Evolutionary conservation across 2,888 invertebrate species (phyloP), one percentile per base, ranked within the genome.

Genomic region (Ernsta delagoae): DNA sequence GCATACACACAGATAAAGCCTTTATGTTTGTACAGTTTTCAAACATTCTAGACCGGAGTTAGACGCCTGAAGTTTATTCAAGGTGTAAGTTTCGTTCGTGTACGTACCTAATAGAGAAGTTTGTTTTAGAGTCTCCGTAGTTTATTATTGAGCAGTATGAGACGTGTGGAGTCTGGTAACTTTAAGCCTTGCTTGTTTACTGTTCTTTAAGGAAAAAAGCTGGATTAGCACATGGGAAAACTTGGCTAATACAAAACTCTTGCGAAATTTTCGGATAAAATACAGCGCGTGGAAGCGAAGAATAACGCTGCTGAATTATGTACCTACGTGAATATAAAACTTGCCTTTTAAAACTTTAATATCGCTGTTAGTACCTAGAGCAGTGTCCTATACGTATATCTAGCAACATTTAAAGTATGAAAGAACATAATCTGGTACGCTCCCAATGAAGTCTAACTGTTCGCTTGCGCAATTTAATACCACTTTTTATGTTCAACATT

Each of bases 61-160:
- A 81, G 81, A 78, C 74, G 77, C 71, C 68, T 72, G 62, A 71
- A 79, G 84, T 86, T 83, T 81, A 82, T 79, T 78, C 78, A 78
- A 85, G 82, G 86, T 85, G 83, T 83, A 89, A 88, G 85, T 88
- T 90, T 83, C 77, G 77, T 78, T 78, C 76, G 75, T 80, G 80
- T 75, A 75, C 74, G 78, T 83, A 75, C 74, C 77, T 83, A 87
- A 87, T 83, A 86, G 81, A 80, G 80, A 87, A 90, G 88, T 89
- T 89, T 79, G 83, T 81, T 84, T 76, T 75, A 74, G 74, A 82
- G 85, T 80, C 82, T 76, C 75, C 72, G 70, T 73, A 78, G 80
- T 85, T 86, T 84, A 83, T 84, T 85, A 85, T 76, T 74, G 75
- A 73, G 74, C 71, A 70, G 74, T 71, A 72, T 70, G 70, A 75